Base-by-base conservation (phyloP, 2,888 invertebrate genomes). In the Odiellus spinosus region DNA sequence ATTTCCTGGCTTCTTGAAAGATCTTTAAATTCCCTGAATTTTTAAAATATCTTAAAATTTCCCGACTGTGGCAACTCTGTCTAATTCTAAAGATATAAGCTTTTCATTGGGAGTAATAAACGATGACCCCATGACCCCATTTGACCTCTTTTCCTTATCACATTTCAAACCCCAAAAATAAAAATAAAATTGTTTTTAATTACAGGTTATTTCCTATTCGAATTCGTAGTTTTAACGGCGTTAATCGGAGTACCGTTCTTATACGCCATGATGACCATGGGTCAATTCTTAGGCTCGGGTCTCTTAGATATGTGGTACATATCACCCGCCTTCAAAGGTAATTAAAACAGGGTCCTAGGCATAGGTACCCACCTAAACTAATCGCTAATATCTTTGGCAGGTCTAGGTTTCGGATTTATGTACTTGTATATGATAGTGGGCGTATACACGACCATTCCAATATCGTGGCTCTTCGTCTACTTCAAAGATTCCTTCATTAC, bases 301-400 rank as follows among this genome's bases (percentile, higher is more conserved):
- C 82, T 84, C 1, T 76, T 88, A 49, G 84, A 86, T 59, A 87
- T 88, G 86, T 90, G 88, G 87, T 76, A 76, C 60, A 85, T 88
- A 59, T 86, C 87, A 47, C 88, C 88, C 0, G 76, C 88, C 57
- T 87, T 87, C 63, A 81, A 83, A 47, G 64, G 69, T 68, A 59
- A 40, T 45, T 10, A 12, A 41, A 17, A 42, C 6, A 42, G 8
- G 14, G 18, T 6, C 40, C 12, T 36, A n/a, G n/a, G n/a, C n/a
- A n/a, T n/a, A n/a, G n/a, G n/a, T n/a, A n/a, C n/a, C n/a, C n/a
- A n/a, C n/a, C n/a, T n/a, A n/a, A n/a, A n/a, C n/a, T n/a, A n/a
- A n/a, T n/a, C n/a, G n/a, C 18, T 42, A 33, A 18, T 32, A 40
- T 17, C 6, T 21, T 41, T 39, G 20, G 11, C 66, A 69, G 88